Evolutionary conservation across 2,113 vertebrate species (phyloP).

Genomic region (Todiramphus saurophagus): DNA sequence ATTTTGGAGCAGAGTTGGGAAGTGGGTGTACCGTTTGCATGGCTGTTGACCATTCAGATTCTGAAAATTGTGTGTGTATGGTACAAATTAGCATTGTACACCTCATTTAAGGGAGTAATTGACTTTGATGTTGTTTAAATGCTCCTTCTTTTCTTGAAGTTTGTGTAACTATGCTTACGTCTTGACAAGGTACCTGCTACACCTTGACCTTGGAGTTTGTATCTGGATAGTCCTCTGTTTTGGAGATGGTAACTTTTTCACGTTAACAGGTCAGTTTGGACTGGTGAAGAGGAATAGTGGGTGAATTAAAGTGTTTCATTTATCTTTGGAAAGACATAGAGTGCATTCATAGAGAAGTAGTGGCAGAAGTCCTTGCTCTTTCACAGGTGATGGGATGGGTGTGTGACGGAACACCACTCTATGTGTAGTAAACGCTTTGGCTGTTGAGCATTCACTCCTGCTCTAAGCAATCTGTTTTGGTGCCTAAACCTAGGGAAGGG

Average conservation of each 20-base stretch:
- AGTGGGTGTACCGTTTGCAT: neutral
- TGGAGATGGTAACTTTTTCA: neutral
- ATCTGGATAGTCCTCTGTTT: neutral
- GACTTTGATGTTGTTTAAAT: neutral
- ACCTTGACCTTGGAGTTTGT: neutral
- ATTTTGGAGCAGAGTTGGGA: neutral
- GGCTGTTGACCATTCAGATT: neutral
- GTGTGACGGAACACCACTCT: neutral
- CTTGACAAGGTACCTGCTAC: neutral
- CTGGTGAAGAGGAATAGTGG: neutral
- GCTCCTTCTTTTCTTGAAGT: neutral
- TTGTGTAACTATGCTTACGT: neutral
- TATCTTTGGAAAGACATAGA: neutral
- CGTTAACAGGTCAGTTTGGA: neutral
- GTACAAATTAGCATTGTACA: neutral
- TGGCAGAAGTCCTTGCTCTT: neutral
- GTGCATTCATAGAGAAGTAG: neutral
- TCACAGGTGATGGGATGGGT: neutral
- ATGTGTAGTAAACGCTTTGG: neutral
- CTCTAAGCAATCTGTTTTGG: neutral
- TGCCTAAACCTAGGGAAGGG: neutral
- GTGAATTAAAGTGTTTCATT: neutral
- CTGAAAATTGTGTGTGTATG: neutral
- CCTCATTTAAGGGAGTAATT: neutral
- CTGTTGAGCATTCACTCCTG: neutral